Conservation (phyloP, 2,113 vertebrate genomes). For the Paraplagusia blochii region DNA sequence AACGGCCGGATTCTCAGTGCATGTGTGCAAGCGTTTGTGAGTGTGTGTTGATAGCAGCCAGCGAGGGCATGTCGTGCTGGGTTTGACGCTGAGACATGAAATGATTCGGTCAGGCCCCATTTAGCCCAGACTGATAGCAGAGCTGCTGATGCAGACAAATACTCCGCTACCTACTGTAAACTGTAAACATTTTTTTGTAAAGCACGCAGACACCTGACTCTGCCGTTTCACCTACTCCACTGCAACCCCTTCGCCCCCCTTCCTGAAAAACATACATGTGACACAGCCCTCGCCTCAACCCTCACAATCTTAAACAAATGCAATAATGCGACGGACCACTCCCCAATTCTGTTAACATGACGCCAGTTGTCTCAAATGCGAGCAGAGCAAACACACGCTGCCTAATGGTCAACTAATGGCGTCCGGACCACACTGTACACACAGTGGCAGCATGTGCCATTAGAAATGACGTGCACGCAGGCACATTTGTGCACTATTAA, state of each 20-base stretch:
- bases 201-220: slow-evolving; percentile 33
- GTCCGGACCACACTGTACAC: slow-evolving; percentile 40
- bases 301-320: slow-evolving; percentile 63
- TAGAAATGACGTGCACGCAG: slow-evolving; percentile 28
- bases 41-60: slow-evolving; percentile 68
- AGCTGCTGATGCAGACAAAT: slow-evolving; percentile 66
- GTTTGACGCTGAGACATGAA: slow-evolving; percentile 68
- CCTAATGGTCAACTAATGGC: slow-evolving; percentile 62
- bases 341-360: slow-evolving; percentile 46
- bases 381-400: slow-evolving; percentile 46
- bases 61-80: slow-evolving; percentile 63
- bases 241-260: slow-evolving; percentile 13
- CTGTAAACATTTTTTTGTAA: slow-evolving; percentile 39
- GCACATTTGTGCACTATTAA: slow-evolving; percentile 55
- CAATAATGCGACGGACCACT: slow-evolving; percentile 49
- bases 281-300: slow-evolving; percentile 58
- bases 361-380: slow-evolving; percentile 52
- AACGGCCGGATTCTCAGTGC: too few species aligned
- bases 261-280: slow-evolving; percentile 12
- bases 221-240: slow-evolving; percentile 52
- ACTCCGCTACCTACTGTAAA: slow-evolving; percentile 49
- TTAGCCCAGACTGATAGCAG: slow-evolving; percentile 75
- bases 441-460: slow-evolving; percentile 16
- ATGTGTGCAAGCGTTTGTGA: slow-evolving; percentile 29
- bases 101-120: slow-evolving; percentile 76